A percentile compares a stretch with the other conserved stretches of the same genome.
Evolutionary conservation across 2,888 invertebrate species (phyloP).

Genomic region (Lasius fuliginosus): DNA sequence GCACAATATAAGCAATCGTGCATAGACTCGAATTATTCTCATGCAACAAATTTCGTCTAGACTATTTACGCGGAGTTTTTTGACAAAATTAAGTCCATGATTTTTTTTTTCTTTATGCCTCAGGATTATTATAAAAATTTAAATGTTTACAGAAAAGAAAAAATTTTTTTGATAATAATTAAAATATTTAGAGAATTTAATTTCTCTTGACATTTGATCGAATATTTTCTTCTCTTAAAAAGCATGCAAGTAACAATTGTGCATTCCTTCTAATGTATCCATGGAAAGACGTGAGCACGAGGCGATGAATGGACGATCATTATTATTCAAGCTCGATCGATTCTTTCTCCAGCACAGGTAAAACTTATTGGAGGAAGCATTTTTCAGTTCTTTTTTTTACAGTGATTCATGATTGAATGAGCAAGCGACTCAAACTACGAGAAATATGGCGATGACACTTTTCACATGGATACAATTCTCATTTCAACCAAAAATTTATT

Average conservation of each 20-base stretch:
- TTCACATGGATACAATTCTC: constrained; percentile 47
- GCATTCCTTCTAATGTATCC: constrained; percentile 48
- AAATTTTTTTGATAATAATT: background rate
- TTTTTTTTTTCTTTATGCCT: background rate
- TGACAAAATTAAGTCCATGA: constrained; percentile 1
- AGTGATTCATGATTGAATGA: constrained; percentile 39
- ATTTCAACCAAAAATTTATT: constrained; percentile 41
- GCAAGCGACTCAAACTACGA: constrained; percentile 59
- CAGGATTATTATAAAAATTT: background rate
- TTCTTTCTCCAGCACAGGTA: constrained; percentile 77
- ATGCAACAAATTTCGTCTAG: constrained; percentile 30
- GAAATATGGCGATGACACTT: constrained; percentile 15
- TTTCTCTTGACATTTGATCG: background rate
- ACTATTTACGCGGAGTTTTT: constrained; percentile 25
- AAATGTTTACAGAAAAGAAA: background rate
- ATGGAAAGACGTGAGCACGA: constrained; percentile 47
- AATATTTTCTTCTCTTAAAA: constrained; percentile 7
- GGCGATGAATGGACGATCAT: constrained; percentile 23
- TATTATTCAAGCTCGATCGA: constrained; percentile 46
- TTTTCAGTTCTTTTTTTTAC: constrained; percentile 31
- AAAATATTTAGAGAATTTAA: background rate
- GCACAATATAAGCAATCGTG: constrained; percentile 53
- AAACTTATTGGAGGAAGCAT: constrained; percentile 74
- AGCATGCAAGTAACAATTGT: constrained; percentile 44
- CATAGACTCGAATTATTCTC: constrained; percentile 36